Conservation (phyloP, 2,113 vertebrate species). For the Dasyornis broadbenti region DNA sequence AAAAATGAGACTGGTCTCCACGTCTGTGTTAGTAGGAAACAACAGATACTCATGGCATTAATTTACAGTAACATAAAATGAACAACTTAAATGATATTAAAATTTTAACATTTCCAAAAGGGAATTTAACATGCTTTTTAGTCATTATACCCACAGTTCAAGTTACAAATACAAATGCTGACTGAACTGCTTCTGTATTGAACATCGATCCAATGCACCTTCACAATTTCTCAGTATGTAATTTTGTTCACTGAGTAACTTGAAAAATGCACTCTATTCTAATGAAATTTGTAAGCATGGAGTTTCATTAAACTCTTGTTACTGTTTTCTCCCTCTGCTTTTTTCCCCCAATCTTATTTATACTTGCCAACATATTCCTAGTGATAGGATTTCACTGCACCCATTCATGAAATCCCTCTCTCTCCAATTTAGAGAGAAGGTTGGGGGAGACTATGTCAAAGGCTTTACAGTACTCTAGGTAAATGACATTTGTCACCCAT, state of each 20-base stretch:
- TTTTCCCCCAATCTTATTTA: background rate
- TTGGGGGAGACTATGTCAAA: background rate
- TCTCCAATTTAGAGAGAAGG: background rate
- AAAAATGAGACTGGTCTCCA: background rate
- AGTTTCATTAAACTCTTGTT: background rate
- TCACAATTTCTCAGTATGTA: background rate
- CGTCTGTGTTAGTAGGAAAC: background rate
- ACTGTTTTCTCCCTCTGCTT: background rate
- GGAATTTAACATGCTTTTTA: background rate
- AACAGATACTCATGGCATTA: constrained; percentile 8
- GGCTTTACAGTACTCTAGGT: background rate
- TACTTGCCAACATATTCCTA: background rate
- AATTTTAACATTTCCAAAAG: background rate
- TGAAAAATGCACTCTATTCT: background rate
- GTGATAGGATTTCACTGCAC: background rate
- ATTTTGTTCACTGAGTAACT: background rate
- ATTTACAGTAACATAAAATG: constrained; percentile 35
- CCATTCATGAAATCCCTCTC: background rate
- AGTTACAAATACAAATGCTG: background rate
- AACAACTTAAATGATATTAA: background rate
- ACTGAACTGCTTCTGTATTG: background rate
- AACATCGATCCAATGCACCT: background rate
- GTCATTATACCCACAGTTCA: background rate
- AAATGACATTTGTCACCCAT: background rate
- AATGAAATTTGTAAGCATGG: background rate